These are phyloP conservation scores for Apamea crenata DNA, from an alignment of 2,888 invertebrate species.

Conservation along the genomic window DNA sequence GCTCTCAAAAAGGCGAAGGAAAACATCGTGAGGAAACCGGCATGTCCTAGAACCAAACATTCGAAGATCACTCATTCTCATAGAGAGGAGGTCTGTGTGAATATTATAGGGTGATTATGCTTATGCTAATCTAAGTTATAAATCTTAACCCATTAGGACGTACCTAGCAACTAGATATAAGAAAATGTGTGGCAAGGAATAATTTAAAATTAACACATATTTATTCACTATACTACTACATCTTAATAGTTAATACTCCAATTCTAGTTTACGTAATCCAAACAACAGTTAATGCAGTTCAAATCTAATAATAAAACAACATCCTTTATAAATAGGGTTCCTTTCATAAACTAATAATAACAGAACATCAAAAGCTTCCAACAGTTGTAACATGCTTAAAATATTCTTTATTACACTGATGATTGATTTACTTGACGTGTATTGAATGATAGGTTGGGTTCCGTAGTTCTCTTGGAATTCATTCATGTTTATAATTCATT, in stretches of 20 bases:
- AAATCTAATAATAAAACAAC: conserved; percentile 21
- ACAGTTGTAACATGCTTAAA: conserved; percentile 19
- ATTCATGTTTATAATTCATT: not conserved
- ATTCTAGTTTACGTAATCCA: not conserved
- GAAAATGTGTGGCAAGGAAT: too few relatives aligned
- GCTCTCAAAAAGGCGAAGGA: too few relatives aligned
- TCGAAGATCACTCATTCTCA: too few relatives aligned
- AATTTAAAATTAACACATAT: too few relatives aligned
- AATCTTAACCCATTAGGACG: too few relatives aligned
- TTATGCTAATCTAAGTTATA: too few relatives aligned
- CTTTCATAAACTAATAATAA: conserved; percentile 25
- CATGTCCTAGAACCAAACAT: too few relatives aligned
- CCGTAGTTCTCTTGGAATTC: not conserved
- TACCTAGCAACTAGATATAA: too few relatives aligned
- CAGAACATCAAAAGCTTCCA: conserved; percentile 21
- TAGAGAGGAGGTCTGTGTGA: too few relatives aligned
- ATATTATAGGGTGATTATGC: too few relatives aligned
- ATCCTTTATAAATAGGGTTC: conserved; percentile 28
- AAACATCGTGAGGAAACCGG: too few relatives aligned
- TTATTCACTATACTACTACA: too few relatives aligned
- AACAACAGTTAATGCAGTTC: conserved; percentile 17
- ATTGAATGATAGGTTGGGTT: conserved; percentile 32
- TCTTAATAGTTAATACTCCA: not conserved
- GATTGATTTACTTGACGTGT: conserved; percentile 45
- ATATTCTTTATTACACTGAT: conserved; percentile 20